Evolutionary conservation across 1,140 invertebrate genomes (phyloP).

Genomic region (Ptiloglossa arizonensis): DNA sequence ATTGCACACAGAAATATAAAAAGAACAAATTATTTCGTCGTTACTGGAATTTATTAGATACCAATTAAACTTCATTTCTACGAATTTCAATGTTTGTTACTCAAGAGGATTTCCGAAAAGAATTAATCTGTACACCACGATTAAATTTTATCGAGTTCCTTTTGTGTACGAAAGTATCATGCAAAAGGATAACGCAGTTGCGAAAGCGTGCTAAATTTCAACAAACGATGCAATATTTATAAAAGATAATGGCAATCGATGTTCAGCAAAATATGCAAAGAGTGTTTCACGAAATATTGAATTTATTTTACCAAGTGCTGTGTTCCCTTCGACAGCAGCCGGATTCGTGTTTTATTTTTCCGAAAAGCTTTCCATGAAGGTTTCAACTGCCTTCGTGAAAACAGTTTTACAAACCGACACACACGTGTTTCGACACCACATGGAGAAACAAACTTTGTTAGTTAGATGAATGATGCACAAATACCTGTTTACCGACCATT

Average conservation of each 20-base stretch:
- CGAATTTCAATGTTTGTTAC: neutral
- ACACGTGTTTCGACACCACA: constrained; percentile 48
- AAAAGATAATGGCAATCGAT: neutral
- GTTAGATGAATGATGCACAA: constrained; percentile 53
- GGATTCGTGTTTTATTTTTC: constrained; percentile 48
- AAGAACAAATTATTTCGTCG: too few relatives aligned
- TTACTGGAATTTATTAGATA: too few relatives aligned
- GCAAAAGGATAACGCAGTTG: neutral
- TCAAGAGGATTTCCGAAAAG: neutral
- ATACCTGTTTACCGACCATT: constrained; percentile 68
- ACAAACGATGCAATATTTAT: neutral
- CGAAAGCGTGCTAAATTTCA: neutral
- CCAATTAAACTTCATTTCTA: too few relatives aligned
- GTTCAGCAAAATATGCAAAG: neutral
- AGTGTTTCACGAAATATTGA: constrained; percentile 31
- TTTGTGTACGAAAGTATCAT: too few relatives aligned
- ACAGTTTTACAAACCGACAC: constrained; percentile 43
- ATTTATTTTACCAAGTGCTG: constrained; percentile 44
- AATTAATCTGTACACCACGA: neutral
- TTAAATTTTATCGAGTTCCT: neutral
- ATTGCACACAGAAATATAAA: too few relatives aligned
- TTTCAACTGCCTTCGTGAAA: constrained; percentile 41
- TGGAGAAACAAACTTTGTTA: constrained; percentile 50
- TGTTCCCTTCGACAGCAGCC: constrained; percentile 33
- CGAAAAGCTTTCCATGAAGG: constrained; percentile 47